Evolutionary conservation across 2,888 invertebrate species (phyloP).

Genomic region (Caenorhabditis wallacei): DNA sequence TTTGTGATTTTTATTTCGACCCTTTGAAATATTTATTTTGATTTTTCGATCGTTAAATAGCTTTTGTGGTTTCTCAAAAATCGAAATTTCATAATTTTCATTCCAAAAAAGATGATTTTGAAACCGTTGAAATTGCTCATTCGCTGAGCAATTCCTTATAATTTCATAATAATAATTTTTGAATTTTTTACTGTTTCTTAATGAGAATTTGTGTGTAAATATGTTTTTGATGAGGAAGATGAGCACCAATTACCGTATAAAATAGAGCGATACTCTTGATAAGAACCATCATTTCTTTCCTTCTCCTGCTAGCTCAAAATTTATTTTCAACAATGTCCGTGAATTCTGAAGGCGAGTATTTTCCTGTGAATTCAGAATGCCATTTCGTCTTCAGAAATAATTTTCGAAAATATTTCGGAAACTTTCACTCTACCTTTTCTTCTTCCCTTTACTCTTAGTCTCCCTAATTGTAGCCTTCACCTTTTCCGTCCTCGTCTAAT

Average conservation of each 20-base stretch:
- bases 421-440: slow-evolving; percentile 29
- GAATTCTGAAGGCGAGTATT: slow-evolving; percentile 7
- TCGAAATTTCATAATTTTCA: neutral
- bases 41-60: neutral
- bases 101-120: too few species aligned
- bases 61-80: neutral
- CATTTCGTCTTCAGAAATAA: neutral
- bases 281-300: neutral
- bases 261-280: neutral
- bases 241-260: slow-evolving; percentile 6
- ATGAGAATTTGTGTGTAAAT: neutral
- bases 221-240: neutral
- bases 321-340: neutral
- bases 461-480: slow-evolving; percentile 55
- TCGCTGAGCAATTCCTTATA: neutral
- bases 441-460: neutral
- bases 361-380: neutral
- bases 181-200: neutral
- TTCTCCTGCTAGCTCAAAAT: neutral
- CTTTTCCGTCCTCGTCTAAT: slow-evolving; percentile 29
- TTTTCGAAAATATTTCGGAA: neutral
- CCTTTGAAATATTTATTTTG: neutral
- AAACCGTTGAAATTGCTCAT: neutral
- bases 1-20: too few species aligned
- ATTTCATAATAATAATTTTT: neutral